Evolutionary conservation across 2,113 vertebrate genomes (phyloP).

Genomic region (Cynopterus brachyotis): DNA sequence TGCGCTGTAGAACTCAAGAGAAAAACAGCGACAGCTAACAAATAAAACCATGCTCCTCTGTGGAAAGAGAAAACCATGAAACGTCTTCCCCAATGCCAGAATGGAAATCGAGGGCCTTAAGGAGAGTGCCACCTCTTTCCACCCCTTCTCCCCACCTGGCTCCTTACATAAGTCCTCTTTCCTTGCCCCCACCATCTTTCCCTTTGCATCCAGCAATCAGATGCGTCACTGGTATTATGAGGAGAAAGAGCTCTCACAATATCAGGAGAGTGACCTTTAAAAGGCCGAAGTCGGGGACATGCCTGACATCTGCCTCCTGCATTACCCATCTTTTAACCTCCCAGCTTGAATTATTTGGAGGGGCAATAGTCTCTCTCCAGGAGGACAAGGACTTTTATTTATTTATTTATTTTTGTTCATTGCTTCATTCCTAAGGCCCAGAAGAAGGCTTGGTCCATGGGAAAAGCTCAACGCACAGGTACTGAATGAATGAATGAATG

Average conservation of each 20-base stretch:
- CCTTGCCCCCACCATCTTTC: not conserved
- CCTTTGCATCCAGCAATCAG: accelerated
- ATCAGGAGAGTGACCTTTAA: not conserved
- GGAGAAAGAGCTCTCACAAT: not conserved
- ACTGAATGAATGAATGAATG: not conserved
- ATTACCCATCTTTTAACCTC: not conserved
- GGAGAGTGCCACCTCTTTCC: not conserved
- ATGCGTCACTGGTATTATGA: not conserved
- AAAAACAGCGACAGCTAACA: accelerated
- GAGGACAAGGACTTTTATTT: not conserved
- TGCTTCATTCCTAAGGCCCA: not conserved
- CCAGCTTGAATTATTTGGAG: not conserved
- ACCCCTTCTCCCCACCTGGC: not conserved
- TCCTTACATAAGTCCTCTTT: not conserved
- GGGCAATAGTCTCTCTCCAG: accelerated
- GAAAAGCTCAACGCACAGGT: not conserved
- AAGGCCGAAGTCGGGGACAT: not conserved
- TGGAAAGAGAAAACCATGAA: accelerated
- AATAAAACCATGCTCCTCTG: not conserved
- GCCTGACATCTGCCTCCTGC: not conserved
- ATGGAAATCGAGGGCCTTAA: not conserved
- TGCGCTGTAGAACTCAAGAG: accelerated
- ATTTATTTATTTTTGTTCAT: not conserved
- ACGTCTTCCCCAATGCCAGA: not conserved
- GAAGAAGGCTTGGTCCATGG: not conserved